A percentile compares a stretch with the other conserved stretches of the same genome.
Conservation (phyloP, 2,113 vertebrate species). For the Alaudala cheleensis region DNA sequence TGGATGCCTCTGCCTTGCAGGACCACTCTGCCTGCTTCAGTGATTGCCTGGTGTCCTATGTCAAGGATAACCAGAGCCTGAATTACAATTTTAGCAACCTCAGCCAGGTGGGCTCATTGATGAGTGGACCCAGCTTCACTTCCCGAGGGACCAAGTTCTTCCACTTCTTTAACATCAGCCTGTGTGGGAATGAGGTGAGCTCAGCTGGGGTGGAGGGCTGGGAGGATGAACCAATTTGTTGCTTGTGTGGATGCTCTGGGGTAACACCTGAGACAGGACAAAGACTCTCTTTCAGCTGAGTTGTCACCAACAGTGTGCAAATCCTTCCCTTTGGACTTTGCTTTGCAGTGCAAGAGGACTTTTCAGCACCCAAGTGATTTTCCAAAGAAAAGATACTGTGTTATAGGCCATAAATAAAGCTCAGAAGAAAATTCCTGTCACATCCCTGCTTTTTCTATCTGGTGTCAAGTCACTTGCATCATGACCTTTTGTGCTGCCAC, state of each 20-base stretch:
- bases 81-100: slow-evolving; percentile 87
- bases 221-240: neutral
- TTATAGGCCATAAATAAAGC: neutral
- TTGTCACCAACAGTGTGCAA: neutral
- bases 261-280: neutral
- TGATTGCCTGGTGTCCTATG: slow-evolving; percentile 85
- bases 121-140: slow-evolving; percentile 95
- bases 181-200: slow-evolving; percentile 92
- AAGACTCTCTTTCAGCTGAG: neutral
- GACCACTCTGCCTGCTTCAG: slow-evolving; percentile 92
- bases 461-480: neutral
- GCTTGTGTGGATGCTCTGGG: neutral
- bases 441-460: neutral
- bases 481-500: neutral
- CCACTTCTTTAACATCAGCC: slow-evolving; percentile 94
- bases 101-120: slow-evolving; percentile 81
- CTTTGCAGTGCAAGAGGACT: neutral
- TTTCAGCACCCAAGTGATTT: neutral
- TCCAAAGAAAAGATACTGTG: neutral
- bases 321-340: neutral
- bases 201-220: neutral
- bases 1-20: slow-evolving; percentile 67
- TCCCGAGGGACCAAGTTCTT: slow-evolving; percentile 97
- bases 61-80: slow-evolving; percentile 82
- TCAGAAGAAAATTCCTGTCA: neutral